Percentiles rank a stretch among this genome's conserved stretches.
These are phyloP conservation scores for Prorops nasuta DNA, from an alignment of 1,140 invertebrate genomes.

Conservation along the genomic window DNA sequence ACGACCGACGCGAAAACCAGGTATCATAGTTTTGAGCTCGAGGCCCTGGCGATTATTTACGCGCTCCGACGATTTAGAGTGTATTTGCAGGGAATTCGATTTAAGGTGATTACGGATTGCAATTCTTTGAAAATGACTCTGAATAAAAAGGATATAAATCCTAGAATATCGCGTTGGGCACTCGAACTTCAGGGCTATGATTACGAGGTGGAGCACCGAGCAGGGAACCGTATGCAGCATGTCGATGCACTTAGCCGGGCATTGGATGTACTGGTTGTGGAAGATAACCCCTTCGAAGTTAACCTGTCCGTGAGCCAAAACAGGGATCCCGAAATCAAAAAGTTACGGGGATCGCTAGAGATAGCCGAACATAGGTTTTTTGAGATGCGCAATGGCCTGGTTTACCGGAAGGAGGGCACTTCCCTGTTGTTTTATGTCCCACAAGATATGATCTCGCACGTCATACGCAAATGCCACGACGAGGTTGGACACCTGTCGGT, in stretches of 20 bases:
- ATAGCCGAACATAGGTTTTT: neutral
- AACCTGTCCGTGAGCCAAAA: neutral
- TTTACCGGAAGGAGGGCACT: neutral
- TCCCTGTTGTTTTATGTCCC: conserved; percentile 1
- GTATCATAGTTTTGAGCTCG: neutral
- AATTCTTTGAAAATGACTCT: conserved; percentile 8
- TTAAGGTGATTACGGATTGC: no score
- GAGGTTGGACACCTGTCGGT: no score
- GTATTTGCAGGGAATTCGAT: conserved; percentile 9
- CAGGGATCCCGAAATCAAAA: neutral
- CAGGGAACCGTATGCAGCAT: conserved; percentile 17
- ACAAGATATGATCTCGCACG: neutral
- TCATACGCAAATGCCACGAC: neutral
- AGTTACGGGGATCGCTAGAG: neutral
- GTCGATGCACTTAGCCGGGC: conserved; percentile 19
- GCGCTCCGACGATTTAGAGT: neutral
- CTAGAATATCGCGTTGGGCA: conserved; percentile 25
- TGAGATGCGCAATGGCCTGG: neutral
- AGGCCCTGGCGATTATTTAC: neutral
- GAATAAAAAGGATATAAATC: conserved; percentile 8
- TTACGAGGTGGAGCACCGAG: conserved; percentile 21
- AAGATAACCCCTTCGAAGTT: neutral
- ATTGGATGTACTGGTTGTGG: neutral
- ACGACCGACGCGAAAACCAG: neutral
- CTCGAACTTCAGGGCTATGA: no score